Percentiles rank a stretch among this genome's conserved stretches.
These are phyloP conservation scores for Siderastrea siderea DNA, from an alignment of 92 coral and sea anemone genomes.

Conservation along the genomic window DNA sequence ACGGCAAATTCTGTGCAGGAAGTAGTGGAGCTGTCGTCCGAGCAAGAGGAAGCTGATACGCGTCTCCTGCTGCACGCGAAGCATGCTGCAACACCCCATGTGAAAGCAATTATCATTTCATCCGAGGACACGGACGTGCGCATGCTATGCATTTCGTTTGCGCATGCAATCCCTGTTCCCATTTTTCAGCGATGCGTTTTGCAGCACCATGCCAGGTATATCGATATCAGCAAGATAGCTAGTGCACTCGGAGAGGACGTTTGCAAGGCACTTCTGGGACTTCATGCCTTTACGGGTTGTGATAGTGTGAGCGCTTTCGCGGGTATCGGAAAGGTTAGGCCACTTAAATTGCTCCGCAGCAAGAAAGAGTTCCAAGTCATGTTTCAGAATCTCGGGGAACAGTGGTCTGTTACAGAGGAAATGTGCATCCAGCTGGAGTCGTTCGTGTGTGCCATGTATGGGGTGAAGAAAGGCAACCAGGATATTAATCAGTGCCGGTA, in stretches of 20 bases:
- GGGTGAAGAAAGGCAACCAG: constrained; percentile 13
- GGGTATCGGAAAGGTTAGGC: constrained; percentile 42
- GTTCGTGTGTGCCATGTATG: constrained; percentile 53
- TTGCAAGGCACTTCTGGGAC: constrained; percentile 30
- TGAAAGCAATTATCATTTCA: constrained; percentile 28
- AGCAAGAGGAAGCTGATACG: constrained; percentile 44
- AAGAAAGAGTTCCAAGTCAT: constrained; percentile 14
- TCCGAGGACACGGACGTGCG: constrained; percentile 53
- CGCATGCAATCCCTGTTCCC: constrained; percentile 28
- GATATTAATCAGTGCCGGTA: background rate
- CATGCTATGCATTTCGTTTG: constrained; percentile 29
- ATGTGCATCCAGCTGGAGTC: constrained; percentile 35
- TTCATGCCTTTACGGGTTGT: constrained; percentile 47
- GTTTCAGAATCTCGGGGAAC: constrained; percentile 27
- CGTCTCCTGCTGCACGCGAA: constrained; percentile 9
- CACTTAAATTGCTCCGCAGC: constrained; percentile 9
- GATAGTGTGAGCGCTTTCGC: constrained; percentile 39
- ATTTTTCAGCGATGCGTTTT: constrained; percentile 38
- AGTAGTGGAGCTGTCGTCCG: constrained; percentile 25
- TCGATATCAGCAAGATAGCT: constrained; percentile 37
- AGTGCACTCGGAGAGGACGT: constrained; percentile 33
- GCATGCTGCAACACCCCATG: background rate
- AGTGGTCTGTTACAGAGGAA: constrained; percentile 33
- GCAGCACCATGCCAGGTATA: constrained; percentile 20
- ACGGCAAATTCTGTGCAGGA: constrained; percentile 15